A percentile compares a stretch with the other conserved stretches of the same genome.
Conservation (phyloP, 2,113 vertebrate species). For the Galbula dea region DNA sequence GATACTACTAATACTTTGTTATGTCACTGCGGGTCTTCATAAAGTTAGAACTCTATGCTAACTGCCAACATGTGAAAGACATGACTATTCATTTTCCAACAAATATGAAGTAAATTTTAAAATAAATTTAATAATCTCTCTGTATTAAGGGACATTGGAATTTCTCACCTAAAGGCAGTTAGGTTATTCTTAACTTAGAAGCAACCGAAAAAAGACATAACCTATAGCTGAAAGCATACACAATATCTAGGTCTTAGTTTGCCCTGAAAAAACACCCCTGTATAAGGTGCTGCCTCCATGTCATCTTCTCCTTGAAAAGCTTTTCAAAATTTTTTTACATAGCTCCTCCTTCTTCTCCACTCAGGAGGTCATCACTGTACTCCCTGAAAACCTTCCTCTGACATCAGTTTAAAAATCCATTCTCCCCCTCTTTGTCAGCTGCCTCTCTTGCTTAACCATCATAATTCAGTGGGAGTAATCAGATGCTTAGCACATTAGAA, state of each 20-base stretch:
- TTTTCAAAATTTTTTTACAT: background rate
- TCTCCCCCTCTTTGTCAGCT: background rate
- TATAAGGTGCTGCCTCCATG: background rate
- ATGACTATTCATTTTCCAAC: background rate
- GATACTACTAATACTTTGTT: background rate
- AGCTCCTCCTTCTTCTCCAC: background rate
- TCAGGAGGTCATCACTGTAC: background rate
- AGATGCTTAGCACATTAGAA: background rate
- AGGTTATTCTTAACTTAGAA: background rate
- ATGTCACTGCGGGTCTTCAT: background rate
- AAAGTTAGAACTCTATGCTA: background rate
- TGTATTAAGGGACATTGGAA: background rate
- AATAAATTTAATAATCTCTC: background rate
- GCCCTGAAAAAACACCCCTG: background rate
- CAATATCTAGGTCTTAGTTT: background rate
- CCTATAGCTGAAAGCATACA: background rate
- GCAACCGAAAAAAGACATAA: background rate
- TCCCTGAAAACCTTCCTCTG: background rate
- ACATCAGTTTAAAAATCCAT: background rate
- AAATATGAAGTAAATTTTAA: background rate
- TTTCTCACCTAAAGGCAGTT: background rate
- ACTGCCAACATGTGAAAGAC: background rate
- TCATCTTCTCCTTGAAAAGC: background rate
- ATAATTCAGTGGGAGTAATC: background rate
- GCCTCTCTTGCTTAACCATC: background rate